Percentiles rank a stretch among this genome's conserved stretches.
Evolutionary conservation across 1,140 invertebrate species (phyloP).

Genomic region (Acyrthosiphon pisum): DNA sequence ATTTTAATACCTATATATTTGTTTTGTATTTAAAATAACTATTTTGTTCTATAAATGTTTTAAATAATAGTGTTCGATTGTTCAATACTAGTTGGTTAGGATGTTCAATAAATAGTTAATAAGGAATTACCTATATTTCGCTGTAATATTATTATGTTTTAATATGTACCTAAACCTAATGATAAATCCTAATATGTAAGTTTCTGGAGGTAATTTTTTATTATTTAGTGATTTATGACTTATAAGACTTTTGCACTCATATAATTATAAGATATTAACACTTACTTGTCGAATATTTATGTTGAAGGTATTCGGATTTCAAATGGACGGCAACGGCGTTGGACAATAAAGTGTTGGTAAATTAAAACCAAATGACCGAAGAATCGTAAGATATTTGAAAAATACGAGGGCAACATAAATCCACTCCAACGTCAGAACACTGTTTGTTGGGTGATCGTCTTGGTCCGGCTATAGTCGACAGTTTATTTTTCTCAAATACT

Average conservation of each 20-base stretch:
- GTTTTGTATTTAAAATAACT: no score
- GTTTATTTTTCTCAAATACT: not conserved
- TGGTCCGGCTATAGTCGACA: no score
- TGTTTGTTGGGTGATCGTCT: not conserved
- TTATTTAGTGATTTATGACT: not conserved
- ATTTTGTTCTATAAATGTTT: no score
- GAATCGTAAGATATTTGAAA: not conserved
- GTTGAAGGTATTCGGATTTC: not conserved
- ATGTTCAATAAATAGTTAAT: no score
- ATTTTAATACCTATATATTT: no score
- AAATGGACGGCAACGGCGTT: not conserved
- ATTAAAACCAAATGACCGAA: not conserved
- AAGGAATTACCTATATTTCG: no score
- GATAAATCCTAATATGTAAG: not conserved
- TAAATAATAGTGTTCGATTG: no score
- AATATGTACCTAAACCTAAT: no score
- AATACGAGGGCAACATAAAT: accelerated
- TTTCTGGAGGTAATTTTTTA: not conserved
- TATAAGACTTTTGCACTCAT: no score
- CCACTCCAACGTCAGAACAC: not conserved
- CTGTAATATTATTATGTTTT: no score
- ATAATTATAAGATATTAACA: not conserved
- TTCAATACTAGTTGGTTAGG: no score
- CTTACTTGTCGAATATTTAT: not conserved
- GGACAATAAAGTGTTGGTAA: not conserved